Evolutionary conservation across 2,113 vertebrate species (phyloP).

Genomic region (Paedocypris sp.): DNA sequence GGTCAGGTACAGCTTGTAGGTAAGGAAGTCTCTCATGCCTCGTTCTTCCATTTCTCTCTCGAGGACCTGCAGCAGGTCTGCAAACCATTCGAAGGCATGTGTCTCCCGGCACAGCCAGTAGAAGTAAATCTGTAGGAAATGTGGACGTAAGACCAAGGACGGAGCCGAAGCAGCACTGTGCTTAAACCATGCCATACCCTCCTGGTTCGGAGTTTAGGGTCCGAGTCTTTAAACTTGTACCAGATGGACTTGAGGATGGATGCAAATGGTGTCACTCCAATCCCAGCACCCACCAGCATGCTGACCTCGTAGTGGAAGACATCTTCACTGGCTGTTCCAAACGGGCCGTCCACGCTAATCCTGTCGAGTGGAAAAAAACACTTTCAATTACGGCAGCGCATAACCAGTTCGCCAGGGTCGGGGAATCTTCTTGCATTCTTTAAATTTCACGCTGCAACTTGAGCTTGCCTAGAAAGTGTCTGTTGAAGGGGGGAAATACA

Average conservation of each 20-base stretch:
- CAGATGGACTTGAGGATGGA: slow-evolving; percentile 89
- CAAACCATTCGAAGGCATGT: slow-evolving; percentile 84
- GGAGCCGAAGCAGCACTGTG: no score
- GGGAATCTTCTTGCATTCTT: no score
- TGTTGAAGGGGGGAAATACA: no score
- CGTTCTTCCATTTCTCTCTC: slow-evolving; percentile 80
- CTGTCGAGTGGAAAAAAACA: slow-evolving; percentile 42
- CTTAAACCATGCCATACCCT: no score
- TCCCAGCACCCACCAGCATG: slow-evolving; percentile 82
- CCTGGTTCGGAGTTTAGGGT: slow-evolving; percentile 73
- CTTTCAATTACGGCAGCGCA: no score
- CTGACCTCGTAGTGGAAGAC: slow-evolving; percentile 84
- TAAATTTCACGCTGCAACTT: no score
- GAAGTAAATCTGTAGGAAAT: slow-evolving; percentile 94
- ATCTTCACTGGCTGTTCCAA: slow-evolving; percentile 83
- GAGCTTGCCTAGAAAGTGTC: no score
- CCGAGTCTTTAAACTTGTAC: slow-evolving; percentile 77
- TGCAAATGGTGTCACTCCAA: slow-evolving; percentile 83
- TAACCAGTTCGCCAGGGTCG: no score
- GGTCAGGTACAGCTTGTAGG: slow-evolving; percentile 80
- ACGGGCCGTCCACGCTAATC: slow-evolving; percentile 80
- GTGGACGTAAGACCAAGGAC: no score
- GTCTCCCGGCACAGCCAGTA: slow-evolving; percentile 91
- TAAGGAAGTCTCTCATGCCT: slow-evolving; percentile 75
- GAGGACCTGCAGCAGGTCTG: slow-evolving; percentile 71